A percentile compares a stretch with the other conserved stretches of the same genome.
phyloP scores from a whole-genome alignment of 2,113 vertebrate species.

The Irena cyanogastra region DNA sequence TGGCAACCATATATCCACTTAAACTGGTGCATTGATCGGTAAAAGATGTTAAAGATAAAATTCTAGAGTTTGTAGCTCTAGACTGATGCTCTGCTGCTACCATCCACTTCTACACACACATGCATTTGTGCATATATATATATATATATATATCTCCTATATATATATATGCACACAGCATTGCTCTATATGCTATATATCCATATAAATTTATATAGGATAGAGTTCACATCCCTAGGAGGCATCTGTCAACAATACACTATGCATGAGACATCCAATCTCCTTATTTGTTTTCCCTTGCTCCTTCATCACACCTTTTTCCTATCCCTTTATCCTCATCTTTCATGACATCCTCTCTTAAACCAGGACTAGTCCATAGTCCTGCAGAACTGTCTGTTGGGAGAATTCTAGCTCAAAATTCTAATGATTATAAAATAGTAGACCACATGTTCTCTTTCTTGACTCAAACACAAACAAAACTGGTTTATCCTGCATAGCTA shows the following conservation, averaged over 20 bases:
- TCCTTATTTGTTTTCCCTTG: not conserved
- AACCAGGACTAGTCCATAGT: not conserved
- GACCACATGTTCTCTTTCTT: not conserved
- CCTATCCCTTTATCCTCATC: not conserved
- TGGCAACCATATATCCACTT: not conserved
- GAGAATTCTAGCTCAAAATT: not conserved
- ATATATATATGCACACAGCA: fast-evolving
- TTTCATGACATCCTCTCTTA: not conserved
- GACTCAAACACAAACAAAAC: not conserved
- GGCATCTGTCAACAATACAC: not conserved
- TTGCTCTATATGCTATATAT: not conserved
- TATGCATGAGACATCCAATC: not conserved
- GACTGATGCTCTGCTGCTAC: not conserved
- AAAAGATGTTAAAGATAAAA: not conserved
- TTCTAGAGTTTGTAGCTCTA: not conserved
- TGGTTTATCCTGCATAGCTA: not conserved
- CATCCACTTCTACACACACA: not conserved
- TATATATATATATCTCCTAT: not conserved
- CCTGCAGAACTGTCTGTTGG: not conserved
- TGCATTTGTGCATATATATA: not conserved
- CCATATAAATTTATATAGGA: not conserved
- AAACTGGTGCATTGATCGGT: not conserved
- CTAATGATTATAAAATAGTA: not conserved
- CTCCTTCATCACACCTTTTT: not conserved
- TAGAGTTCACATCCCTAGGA: not conserved